phyloP scores from a whole-genome alignment of 2,113 vertebrate genomes.

The Sus scrofa region T2T-Sscrofa CM000817.6:51494001-51494500 shows the following conservation, averaged over 20 bases:
- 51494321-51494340: too few relatives aligned
- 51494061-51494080: background rate
- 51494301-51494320: background rate
- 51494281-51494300: background rate
- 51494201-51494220: background rate
- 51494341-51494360: background rate
- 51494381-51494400: background rate
- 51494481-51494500: rapidly evolving
- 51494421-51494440: background rate
- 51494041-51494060: background rate
- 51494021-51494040: background rate
- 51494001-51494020: background rate
- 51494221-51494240: background rate
- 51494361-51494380: background rate
- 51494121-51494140: background rate
- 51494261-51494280: rapidly evolving
- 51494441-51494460: background rate
- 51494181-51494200: background rate
- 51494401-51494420: background rate
- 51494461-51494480: rapidly evolving
- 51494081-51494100: background rate
- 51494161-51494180: background rate
- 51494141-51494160: background rate
- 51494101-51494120: background rate
- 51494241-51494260: background rate